phyloP scores from a whole-genome alignment of 1,140 invertebrate genomes.

The Penaeus indicus region DNA sequence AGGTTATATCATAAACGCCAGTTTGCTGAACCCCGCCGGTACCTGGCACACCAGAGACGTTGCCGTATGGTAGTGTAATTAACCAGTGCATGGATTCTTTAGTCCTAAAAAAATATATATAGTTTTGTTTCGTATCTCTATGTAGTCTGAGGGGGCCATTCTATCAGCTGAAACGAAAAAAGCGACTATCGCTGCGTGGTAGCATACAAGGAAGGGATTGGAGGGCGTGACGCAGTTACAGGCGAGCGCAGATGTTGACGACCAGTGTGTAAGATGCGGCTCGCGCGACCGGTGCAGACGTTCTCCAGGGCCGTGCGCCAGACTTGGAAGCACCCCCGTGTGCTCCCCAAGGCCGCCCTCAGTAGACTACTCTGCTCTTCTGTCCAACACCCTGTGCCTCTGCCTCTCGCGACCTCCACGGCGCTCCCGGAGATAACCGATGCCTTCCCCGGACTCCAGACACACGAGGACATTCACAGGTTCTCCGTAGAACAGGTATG shows the following conservation, averaged over 20 bases:
- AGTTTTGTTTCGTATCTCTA: too few species aligned
- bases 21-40: too few species aligned
- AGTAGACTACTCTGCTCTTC: neutral
- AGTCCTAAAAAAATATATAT: too few species aligned
- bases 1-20: too few species aligned
- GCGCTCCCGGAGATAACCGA: conserved; percentile 67
- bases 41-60: too few species aligned
- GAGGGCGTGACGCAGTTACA: too few species aligned
- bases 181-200: too few species aligned
- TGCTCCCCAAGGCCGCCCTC: neutral
- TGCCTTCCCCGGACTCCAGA: conserved; percentile 66
- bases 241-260: neutral
- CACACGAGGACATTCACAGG: conserved; percentile 68
- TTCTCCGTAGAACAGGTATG: conserved; percentile 68
- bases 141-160: too few species aligned
- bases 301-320: neutral
- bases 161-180: too few species aligned
- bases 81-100: too few species aligned
- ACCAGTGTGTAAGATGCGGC: neutral
- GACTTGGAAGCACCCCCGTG: neutral
- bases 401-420: conserved; percentile 14
- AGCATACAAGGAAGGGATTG: too few species aligned
- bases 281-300: neutral
- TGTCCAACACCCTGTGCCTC: neutral
- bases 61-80: too few species aligned